Base-by-base conservation (phyloP, 2,888 invertebrate genomes). In the Malthinus flaveolus region DNA sequence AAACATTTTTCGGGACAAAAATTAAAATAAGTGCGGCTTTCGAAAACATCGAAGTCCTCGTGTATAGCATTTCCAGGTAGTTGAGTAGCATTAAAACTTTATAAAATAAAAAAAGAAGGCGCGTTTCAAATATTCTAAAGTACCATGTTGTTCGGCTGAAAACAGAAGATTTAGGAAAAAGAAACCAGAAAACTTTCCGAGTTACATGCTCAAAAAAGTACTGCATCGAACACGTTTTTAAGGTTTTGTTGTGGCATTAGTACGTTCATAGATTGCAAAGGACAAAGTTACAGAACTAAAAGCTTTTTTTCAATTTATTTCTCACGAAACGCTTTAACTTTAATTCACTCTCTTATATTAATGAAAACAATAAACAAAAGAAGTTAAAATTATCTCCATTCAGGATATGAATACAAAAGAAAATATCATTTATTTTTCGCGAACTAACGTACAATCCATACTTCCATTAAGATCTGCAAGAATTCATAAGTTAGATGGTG, bases 401-500 rank as follows among this genome's bases (percentile, higher is more conserved):
- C 2, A 23, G 23, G 5, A 42, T 42, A 15, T n/a, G 23, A 15
- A 15, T n/a, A 45, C 32, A 45, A 11, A 45, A 45, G 31, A 32
- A 36, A 53, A 36, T 54, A 46, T 54, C 53, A 54, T 59, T 59
- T 46, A 59, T 59, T 59, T 54, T 23, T 46, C 35, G 32, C 39
- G 44, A 45, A 49, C 37, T 46, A 50, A 58, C 54, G 53, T 61
- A 54, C 54, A 59, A 58, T 58, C 58, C 57, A 58, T 54, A 58
- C 58, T 61, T 61, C 61, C 61, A 61, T 61, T 61, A 61, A 50
- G 58, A 49, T 35, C 49, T 52, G 51, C 56, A 54, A 58, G 61
- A 61, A 57, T 54, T 58, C 56, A 56, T 58, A 61, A 61, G 56
- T 61, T 53, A 58, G 57, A 58, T 57, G 57, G 58, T 54, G 50